phyloP scores from a whole-genome alignment of 2,888 invertebrate species.

The Ophion ellenae region DNA sequence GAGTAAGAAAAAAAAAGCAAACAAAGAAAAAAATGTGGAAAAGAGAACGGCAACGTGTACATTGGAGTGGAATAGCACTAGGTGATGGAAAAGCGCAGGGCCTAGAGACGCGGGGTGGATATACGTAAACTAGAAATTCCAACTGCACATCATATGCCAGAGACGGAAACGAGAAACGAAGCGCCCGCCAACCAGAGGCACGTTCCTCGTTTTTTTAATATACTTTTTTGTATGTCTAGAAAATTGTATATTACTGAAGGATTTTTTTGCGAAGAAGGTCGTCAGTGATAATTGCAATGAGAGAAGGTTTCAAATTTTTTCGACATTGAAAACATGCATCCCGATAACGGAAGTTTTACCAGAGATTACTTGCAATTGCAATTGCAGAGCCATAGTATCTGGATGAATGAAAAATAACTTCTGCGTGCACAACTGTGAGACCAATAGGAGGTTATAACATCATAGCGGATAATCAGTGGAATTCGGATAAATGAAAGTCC shows the following conservation, averaged over 20 bases:
- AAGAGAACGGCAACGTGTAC: conserved; percentile 46
- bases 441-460: neutral
- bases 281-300: neutral
- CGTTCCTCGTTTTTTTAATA: conserved; percentile 22
- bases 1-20: conserved; percentile 44
- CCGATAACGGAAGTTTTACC: neutral
- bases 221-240: conserved; percentile 4
- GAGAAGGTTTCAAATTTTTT: neutral
- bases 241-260: neutral
- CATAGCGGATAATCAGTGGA: neutral
- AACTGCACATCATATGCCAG: conserved; percentile 46
- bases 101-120: conserved; percentile 37
- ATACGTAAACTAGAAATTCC: conserved; percentile 55
- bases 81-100: conserved; percentile 47
- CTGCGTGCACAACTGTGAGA: neutral
- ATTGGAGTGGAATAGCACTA: conserved; percentile 28
- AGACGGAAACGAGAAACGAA: conserved; percentile 34
- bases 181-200: conserved; percentile 18
- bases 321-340: neutral
- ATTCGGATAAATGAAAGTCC: neutral
- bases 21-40: conserved; percentile 41
- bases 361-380: neutral
- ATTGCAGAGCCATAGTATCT: neutral
- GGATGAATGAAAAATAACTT: neutral
- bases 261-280: neutral